Base-by-base conservation (phyloP, 2,113 vertebrate species). In the Emydura subglobosa region DNA sequence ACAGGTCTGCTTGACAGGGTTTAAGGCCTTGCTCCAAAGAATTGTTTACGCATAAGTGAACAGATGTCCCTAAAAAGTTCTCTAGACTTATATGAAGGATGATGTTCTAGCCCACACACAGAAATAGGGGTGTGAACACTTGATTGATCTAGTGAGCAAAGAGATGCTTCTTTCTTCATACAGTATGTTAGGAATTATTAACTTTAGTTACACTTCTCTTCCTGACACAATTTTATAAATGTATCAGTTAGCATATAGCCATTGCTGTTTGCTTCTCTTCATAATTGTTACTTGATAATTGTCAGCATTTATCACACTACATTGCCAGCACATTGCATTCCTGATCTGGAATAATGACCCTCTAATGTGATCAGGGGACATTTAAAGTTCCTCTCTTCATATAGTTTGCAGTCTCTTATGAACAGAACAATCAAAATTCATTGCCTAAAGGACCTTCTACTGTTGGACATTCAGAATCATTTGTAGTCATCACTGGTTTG, bases 341-440 rank as follows among this genome's bases (percentile, higher is more conserved):
- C 51, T 94, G 90, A 89, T 91, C 93, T 93, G 91, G 85, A 97
- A 93, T 97, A 97, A 98, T 89, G 95, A 97, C 85, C 87, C 53
- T 92, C 88, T 97, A 97, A 97, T 95, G 96, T 92, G 86, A 97
- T 94, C 97, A 96, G 10, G 97, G 95, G 97, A 97, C 95, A 79
- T 88, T 96, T 98, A 94, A 96, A 97, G 92, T 96, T 97, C 86
- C 93, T 98, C 90, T 96, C 95, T 94, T 98, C 96, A 97, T 96
- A 95, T 90, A 96, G 91, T 97, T 98, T 97, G 94, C 92, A 92
- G 96, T 97, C 98, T 98, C 97, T 96, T 94, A 96, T 91, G 91
- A 97, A 87, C 95, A 97, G 95, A 97, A 95, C 96, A 97, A 98
- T 97, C 87, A 98, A 97, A 98, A 97, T 94, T 97, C 93, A 97